Percentiles rank a stretch among this genome's conserved stretches.
Evolutionary conservation across 2,113 vertebrate genomes (phyloP).

Genomic region (Ceyx melanurus): DNA sequence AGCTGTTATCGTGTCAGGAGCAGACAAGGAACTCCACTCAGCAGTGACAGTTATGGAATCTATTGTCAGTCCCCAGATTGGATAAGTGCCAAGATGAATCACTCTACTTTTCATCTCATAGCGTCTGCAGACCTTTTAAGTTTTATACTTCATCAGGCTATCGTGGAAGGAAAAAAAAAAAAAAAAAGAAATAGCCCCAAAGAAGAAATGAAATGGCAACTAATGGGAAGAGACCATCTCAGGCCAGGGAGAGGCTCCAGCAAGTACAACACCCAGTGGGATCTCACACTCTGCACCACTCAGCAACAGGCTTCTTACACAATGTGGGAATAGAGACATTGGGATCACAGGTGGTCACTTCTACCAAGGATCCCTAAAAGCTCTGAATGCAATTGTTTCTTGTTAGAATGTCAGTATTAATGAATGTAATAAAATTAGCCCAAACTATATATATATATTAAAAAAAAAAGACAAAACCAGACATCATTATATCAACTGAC

Average conservation of each 20-base stretch:
- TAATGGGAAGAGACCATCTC: background rate
- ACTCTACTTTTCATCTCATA: constrained; percentile 1
- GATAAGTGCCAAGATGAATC: constrained; percentile 49
- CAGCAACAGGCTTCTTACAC: background rate
- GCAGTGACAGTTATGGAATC: constrained; percentile 38
- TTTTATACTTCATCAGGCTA: background rate
- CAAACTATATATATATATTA: background rate
- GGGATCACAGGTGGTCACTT: rapidly evolving
- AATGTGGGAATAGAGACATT: background rate
- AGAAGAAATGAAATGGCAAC: constrained; percentile 6
- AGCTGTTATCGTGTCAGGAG: constrained; percentile 1
- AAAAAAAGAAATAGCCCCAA: background rate
- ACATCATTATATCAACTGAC: background rate
- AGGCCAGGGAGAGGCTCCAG: background rate
- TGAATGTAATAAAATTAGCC: background rate
- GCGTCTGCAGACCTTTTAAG: constrained; percentile 13
- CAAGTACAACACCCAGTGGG: background rate
- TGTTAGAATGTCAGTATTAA: background rate
- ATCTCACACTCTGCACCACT: background rate
- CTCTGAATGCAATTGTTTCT: background rate
- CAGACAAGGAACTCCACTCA: constrained; percentile 35
- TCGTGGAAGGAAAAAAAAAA: background rate
- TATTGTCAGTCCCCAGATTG: constrained; percentile 11
- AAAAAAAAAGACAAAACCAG: background rate
- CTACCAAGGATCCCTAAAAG: background rate